Evolutionary conservation across 2,797 vertebrate genomes (phyloP), one percentile per base, ranked within the genome.

Genomic region (Yasuhikotakia modesta): DNA sequence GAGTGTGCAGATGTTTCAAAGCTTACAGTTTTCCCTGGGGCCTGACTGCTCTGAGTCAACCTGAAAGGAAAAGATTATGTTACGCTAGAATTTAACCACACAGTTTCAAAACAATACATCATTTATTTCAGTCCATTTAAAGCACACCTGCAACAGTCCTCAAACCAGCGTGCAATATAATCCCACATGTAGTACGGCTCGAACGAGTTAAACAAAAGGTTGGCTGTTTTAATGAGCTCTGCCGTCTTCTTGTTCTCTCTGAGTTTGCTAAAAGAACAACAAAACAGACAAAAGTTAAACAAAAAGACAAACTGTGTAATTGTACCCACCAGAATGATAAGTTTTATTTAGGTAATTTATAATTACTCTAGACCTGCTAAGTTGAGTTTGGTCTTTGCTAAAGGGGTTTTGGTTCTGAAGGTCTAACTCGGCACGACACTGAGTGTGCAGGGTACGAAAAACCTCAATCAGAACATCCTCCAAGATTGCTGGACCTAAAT

Each of bases 151-250:
- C 96, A 99, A 88, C 96, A 97, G 81, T 98, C 97, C 91, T 99
- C 97, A 89, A 99, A 99, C 96, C 96, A 98, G 76, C 95, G 94
- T 77, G 97, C 95, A 81, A 99, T 96, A 60, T 99, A 99, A 92
- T 99, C 97, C 98, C 98, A 99, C 97, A 99, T 98, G 87, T 99
- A 99, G 88, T 97, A 99, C 35, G 97, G 97, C 91, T 99, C 97
- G 88, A 99, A 99, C 0, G 97, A 99, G 91, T 99, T 99, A 89
- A 99, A 99, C 50, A 99, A 91, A 61, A 99, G 96, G 87, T 99
- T 99, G 79, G 97, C 97, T 48, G 98, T 99, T 94, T 99, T 99
- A 83, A 99, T 98, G 82, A 99, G 87, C 76, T 99, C 98, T 2
- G 97, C 96, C 0, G 97, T 99, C 90, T 96, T 98, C 91, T 99